Evolutionary conservation across 2,888 invertebrate species (phyloP).

Genomic region (Drosophila flavopinicola): DNA sequence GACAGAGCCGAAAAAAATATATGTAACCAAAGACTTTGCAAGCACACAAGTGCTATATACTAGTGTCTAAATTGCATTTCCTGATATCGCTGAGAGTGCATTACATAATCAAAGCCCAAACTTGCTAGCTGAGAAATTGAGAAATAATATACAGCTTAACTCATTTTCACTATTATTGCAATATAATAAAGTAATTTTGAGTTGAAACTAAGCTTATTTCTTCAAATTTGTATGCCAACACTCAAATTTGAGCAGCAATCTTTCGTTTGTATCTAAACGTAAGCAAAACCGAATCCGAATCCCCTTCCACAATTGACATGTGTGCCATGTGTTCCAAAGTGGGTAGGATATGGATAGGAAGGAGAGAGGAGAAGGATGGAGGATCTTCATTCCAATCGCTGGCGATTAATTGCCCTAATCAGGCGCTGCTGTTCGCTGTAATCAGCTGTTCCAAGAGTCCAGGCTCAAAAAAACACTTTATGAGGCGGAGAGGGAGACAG

Average conservation of each 20-base stretch:
- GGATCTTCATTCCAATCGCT: conserved; percentile 59
- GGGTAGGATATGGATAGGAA: not conserved
- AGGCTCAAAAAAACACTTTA: conserved; percentile 58
- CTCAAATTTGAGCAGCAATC: not conserved
- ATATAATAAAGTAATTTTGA: too few relatives aligned
- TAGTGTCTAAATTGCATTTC: conserved; percentile 36
- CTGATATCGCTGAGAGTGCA: conserved; percentile 21
- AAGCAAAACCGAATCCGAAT: conserved; percentile 6
- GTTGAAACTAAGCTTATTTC: too few relatives aligned
- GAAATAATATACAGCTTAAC: too few relatives aligned
- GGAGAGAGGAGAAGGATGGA: not conserved
- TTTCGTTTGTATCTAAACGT: not conserved
- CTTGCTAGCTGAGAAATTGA: conserved; percentile 5
- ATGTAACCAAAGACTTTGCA: conserved; percentile 27
- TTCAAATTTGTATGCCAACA: too few relatives aligned
- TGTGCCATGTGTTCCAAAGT: conserved; percentile 51
- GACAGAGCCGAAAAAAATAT: conserved; percentile 20
- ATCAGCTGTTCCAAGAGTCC: conserved; percentile 72
- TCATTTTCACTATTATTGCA: not conserved
- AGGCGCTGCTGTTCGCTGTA: conserved; percentile 62
- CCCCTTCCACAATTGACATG: conserved; percentile 50
- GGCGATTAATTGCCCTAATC: conserved; percentile 79
- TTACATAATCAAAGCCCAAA: conserved; percentile 8
- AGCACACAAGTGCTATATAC: not conserved
- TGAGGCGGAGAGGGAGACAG: conserved; percentile 27